A percentile compares a stretch with the other conserved stretches of the same genome.
These are phyloP conservation scores for Prosopocoilus inquinatus DNA, from an alignment of 2,888 invertebrate genomes.

Conservation along the genomic window DNA sequence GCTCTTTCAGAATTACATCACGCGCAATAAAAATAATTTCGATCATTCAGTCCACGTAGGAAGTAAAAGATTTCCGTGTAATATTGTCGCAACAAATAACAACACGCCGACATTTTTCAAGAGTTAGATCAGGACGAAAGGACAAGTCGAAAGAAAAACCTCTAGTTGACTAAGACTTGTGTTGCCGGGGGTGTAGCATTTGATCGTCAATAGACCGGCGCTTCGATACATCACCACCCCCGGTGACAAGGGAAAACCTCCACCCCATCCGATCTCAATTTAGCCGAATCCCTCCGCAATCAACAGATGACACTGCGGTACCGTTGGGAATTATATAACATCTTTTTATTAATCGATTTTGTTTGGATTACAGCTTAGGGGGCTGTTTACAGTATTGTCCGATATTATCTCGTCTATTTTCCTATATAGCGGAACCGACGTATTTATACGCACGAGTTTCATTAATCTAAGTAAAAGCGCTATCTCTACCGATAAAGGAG, in stretches of 20 bases:
- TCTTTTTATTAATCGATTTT: slow-evolving; percentile 49
- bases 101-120: no score
- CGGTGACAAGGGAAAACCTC: slow-evolving; percentile 7
- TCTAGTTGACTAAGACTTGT: slow-evolving; percentile 24
- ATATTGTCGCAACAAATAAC: no score
- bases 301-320: slow-evolving; percentile 46
- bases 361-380: slow-evolving; percentile 42
- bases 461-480: slow-evolving; percentile 14
- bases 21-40: no score
- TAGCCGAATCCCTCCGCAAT: slow-evolving; percentile 45
- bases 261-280: slow-evolving; percentile 40
- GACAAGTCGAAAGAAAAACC: slow-evolving; percentile 9
- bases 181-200: slow-evolving; percentile 25
- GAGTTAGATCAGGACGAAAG: no score
- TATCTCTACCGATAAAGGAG: neutral
- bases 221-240: slow-evolving; percentile 22
- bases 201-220: slow-evolving; percentile 34
- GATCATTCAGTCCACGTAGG: no score
- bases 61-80: no score
- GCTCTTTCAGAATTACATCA: no score
- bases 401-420: slow-evolving; percentile 34
- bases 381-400: slow-evolving; percentile 36
- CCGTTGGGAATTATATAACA: slow-evolving; percentile 42
- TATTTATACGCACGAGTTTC: slow-evolving; percentile 18
- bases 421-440: slow-evolving; percentile 17